Evolutionary conservation across 1,140 invertebrate species (phyloP).

Genomic region (Penaeus japonicus): DNA sequence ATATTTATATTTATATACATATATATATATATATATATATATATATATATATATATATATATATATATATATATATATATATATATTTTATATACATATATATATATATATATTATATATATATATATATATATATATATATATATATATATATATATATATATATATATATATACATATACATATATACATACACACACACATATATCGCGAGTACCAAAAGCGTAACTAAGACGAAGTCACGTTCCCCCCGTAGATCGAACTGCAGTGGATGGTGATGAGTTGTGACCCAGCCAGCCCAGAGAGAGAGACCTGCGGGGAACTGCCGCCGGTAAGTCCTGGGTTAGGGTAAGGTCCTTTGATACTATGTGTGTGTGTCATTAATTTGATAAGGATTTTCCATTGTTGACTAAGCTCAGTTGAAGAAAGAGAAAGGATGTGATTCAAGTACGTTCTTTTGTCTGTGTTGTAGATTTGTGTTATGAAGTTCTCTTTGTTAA

Average conservation of each 20-base stretch:
- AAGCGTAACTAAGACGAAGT: background rate
- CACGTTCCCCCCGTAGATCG: constrained; percentile 69
- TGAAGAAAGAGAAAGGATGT: too few relatives aligned
- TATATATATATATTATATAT: background rate
- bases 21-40: background rate
- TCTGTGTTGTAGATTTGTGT: too few relatives aligned
- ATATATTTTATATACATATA: background rate
- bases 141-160: background rate
- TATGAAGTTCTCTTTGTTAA: too few relatives aligned
- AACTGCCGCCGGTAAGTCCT: constrained; percentile 73
- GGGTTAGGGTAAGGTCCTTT: background rate
- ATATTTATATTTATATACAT: background rate
- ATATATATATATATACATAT: too few relatives aligned
- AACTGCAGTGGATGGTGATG: constrained; percentile 82
- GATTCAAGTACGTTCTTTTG: too few relatives aligned
- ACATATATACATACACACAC: too few relatives aligned
- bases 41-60: background rate
- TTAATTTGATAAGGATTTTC: too few relatives aligned
- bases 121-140: background rate
- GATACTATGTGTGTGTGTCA: too few relatives aligned
- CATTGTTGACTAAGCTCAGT: too few relatives aligned
- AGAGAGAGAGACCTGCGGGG: constrained; percentile 75
- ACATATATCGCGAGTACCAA: background rate
- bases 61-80: background rate
- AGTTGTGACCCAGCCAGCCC: constrained; percentile 79